Conservation (phyloP, 64 coral and sea anemone genomes). For the Dendrophyllia cribrosa region DNA sequence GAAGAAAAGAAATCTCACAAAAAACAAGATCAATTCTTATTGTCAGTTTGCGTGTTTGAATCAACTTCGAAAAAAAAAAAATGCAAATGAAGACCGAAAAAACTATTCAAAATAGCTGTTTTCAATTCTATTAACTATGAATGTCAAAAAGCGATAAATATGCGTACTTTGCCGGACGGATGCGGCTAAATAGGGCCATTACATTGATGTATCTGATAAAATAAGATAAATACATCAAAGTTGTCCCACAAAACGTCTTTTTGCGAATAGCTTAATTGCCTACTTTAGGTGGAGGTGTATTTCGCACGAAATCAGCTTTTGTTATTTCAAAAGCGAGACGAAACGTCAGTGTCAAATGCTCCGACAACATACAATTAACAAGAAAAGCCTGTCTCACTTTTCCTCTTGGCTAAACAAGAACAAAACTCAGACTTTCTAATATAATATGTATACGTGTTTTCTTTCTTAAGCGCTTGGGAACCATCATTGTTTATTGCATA, state of each 20-base stretch:
- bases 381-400: not conserved
- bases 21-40: not conserved
- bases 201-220: slow-evolving; percentile 52
- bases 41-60: not conserved
- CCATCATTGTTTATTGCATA: not conserved
- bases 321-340: not conserved
- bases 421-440: slow-evolving; percentile 16
- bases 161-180: slow-evolving; percentile 40
- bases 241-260: slow-evolving; percentile 51
- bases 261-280: slow-evolving; percentile 10
- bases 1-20: not conserved
- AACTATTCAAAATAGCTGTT: slow-evolving; percentile 36
- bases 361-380: not conserved
- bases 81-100: slow-evolving; percentile 10
- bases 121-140: slow-evolving; percentile 44
- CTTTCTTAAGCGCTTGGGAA: not conserved
- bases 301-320: not conserved
- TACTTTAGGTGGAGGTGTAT: not conserved
- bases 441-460: not conserved
- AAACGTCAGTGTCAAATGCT: not conserved
- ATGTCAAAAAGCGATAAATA: slow-evolving; percentile 37
- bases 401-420: slow-evolving; percentile 41
- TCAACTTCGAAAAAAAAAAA: not conserved
- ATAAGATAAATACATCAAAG: slow-evolving; percentile 43
- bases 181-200: slow-evolving; percentile 53